Conservation (phyloP, 2,113 vertebrate genomes). For the Holacanthus passer region DNA sequence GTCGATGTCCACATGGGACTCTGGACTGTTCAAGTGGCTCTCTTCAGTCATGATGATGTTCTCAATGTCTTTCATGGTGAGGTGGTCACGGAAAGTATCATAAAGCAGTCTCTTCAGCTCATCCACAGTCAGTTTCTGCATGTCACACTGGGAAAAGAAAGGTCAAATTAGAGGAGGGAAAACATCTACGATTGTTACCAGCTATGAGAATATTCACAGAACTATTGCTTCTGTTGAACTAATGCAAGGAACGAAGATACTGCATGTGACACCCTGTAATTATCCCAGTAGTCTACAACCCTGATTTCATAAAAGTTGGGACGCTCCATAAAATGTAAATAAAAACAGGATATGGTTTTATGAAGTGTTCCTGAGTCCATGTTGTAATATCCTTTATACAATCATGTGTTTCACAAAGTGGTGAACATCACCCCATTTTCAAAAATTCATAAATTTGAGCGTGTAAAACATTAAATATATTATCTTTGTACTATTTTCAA, state of each 20-base stretch:
- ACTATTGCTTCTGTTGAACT: neutral
- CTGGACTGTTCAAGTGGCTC: slow-evolving; percentile 93
- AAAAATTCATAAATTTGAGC: too few species aligned
- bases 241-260: slow-evolving; percentile 1
- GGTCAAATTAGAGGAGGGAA: slow-evolving; percentile 35
- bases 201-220: neutral
- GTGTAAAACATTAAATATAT: too few species aligned
- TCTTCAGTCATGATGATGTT: slow-evolving; percentile 99
- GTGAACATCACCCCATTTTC: too few species aligned
- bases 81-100: slow-evolving; percentile 97
- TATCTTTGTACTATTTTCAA: too few species aligned
- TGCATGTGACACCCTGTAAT: neutral
- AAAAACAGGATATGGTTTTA: too few species aligned
- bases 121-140: slow-evolving; percentile 98
- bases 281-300: too few species aligned
- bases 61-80: slow-evolving; percentile 99
- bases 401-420: too few species aligned
- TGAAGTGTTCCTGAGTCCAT: too few species aligned
- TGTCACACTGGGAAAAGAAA: slow-evolving; percentile 89
- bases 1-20: slow-evolving; percentile 95
- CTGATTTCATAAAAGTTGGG: too few species aligned
- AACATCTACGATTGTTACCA: neutral
- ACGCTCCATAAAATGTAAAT: too few species aligned
- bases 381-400: too few species aligned
- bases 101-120: slow-evolving; percentile 97